phyloP scores from a whole-genome alignment of 1,140 invertebrate species.

The Hyles vespertilio region DNA sequence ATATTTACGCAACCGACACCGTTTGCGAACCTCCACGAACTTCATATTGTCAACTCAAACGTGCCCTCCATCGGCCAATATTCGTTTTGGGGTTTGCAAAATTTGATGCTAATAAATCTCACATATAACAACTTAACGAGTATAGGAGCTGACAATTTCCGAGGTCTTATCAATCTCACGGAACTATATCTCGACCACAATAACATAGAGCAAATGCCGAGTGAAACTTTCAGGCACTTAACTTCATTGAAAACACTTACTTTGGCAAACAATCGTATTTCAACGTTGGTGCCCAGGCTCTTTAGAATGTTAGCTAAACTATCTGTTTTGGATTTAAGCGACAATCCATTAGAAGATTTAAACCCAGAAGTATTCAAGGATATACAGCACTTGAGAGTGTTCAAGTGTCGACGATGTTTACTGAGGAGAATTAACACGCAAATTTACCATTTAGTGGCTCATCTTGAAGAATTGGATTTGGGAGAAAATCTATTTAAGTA shows the following conservation, averaged over 20 bases:
- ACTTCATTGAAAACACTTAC: slow-evolving; percentile 81
- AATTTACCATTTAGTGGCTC: slow-evolving; percentile 83
- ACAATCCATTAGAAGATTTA: slow-evolving; percentile 83
- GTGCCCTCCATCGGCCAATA: slow-evolving; percentile 86
- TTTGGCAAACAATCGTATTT: slow-evolving; percentile 83
- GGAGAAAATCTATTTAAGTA: slow-evolving; percentile 87
- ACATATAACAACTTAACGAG: slow-evolving; percentile 86
- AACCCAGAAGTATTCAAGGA: slow-evolving; percentile 87
- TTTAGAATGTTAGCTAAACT: slow-evolving; percentile 83
- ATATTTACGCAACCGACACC: slow-evolving; percentile 78
- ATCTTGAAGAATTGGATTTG: slow-evolving; percentile 83
- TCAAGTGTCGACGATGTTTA: slow-evolving; percentile 82
- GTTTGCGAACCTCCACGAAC: slow-evolving; percentile 82
- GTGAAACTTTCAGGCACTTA: slow-evolving; percentile 84
- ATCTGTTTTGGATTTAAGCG: slow-evolving; percentile 82
- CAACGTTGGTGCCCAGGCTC: slow-evolving; percentile 80
- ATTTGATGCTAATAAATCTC: slow-evolving; percentile 82
- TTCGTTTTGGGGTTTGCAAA: slow-evolving; percentile 85
- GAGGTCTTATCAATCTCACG: slow-evolving; percentile 83
- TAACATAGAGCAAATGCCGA: slow-evolving; percentile 82
- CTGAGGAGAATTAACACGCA: slow-evolving; percentile 85
- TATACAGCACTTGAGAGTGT: slow-evolving; percentile 81
- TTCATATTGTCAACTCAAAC: slow-evolving; percentile 85
- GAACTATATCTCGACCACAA: slow-evolving; percentile 92
- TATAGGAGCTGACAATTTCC: slow-evolving; percentile 88